Conservation (phyloP, 2,888 invertebrate genomes). For the Gandaritis pyraliata region DNA sequence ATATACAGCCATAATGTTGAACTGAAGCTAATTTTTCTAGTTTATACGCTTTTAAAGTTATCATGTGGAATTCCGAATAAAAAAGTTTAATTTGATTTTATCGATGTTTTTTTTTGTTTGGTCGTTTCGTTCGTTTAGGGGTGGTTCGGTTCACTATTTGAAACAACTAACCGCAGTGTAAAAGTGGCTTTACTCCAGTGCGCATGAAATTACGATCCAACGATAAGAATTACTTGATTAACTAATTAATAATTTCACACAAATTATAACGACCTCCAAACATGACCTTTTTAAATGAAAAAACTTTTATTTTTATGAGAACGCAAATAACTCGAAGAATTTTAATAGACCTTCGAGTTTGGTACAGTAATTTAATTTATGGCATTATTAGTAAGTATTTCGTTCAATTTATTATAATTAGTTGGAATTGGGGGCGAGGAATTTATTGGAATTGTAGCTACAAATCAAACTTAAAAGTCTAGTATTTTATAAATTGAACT, state of each 20-base stretch:
- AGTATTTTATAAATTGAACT: not conserved
- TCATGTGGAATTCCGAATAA: no score
- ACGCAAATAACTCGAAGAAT: constrained; percentile 22
- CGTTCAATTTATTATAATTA: constrained; percentile 23
- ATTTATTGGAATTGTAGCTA: constrained; percentile 11
- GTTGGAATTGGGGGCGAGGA: constrained; percentile 13
- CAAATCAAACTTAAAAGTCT: not conserved
- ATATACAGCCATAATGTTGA: no score
- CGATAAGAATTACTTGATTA: constrained; percentile 64
- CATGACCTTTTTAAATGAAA: constrained; percentile 27
- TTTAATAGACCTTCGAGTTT: constrained; percentile 24
- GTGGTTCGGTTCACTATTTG: no score
- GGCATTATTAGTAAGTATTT: constrained; percentile 17
- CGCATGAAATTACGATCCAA: constrained; percentile 44
- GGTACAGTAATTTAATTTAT: constrained; percentile 31
- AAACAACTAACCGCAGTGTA: not conserved
- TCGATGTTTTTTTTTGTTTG: no score
- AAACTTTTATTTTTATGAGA: constrained; percentile 1
- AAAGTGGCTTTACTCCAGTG: constrained; percentile 8
- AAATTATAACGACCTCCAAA: constrained; percentile 61
- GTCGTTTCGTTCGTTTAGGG: no score
- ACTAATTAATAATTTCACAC: constrained; percentile 78
- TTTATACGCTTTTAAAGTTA: no score
- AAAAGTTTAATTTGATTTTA: no score
- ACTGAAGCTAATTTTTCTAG: no score